Percentiles rank a stretch among this genome's conserved stretches.
phyloP scores from a whole-genome alignment of 2,888 invertebrate genomes.

The Crioceris asparagi region DNA sequence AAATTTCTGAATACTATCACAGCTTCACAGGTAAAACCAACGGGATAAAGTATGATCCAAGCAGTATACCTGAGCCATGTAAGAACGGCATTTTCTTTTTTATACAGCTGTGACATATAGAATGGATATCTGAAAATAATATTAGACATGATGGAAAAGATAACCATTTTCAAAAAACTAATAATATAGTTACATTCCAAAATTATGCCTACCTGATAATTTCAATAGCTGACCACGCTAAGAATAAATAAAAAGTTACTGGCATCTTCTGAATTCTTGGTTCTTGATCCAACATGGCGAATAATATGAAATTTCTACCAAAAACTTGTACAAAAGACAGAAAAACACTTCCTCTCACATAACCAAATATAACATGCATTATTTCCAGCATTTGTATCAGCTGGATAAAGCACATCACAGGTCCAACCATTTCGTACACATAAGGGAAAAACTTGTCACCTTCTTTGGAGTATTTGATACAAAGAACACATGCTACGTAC shows the following conservation, averaged over 20 bases:
- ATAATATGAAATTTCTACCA: conserved; percentile 60
- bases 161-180: background rate
- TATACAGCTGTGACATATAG: conserved; percentile 73
- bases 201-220: conserved; percentile 53
- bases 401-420: conserved; percentile 71
- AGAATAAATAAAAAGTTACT: conserved; percentile 77
- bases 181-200: background rate
- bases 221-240: conserved; percentile 75
- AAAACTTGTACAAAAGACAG: conserved; percentile 68
- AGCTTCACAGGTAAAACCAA: conserved; percentile 82
- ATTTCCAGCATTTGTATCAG: conserved; percentile 40
- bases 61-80: conserved; percentile 90
- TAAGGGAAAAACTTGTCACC: conserved; percentile 59
- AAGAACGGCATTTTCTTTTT: conserved; percentile 58
- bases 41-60: conserved; percentile 89
- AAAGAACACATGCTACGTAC: conserved; percentile 64
- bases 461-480: conserved; percentile 62
- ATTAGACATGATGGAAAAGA: conserved; percentile 6
- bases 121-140: conserved; percentile 68
- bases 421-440: conserved; percentile 64
- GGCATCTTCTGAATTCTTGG: conserved; percentile 79
- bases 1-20: conserved; percentile 71
- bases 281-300: conserved; percentile 75
- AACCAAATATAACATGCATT: conserved; percentile 80
- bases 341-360: conserved; percentile 66